A percentile compares a stretch with the other conserved stretches of the same genome.
Evolutionary conservation across 1,140 invertebrate genomes (phyloP).

Genomic region (Drosophila eugracilis): DNA sequence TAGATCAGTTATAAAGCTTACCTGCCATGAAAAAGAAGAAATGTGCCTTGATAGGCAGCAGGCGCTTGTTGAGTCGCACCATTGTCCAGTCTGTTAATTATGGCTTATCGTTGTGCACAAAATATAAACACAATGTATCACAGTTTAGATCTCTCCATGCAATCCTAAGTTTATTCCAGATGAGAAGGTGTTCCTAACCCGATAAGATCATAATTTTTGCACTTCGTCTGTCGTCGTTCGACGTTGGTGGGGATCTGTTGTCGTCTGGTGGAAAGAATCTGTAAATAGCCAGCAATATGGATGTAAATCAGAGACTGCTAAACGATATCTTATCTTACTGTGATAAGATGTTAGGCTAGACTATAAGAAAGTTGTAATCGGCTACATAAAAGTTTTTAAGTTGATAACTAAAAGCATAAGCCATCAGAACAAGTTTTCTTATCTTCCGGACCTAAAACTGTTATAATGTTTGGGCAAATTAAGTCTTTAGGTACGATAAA

Average conservation of each 20-base stretch:
- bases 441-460: conserved; percentile 4
- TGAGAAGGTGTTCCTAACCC: conserved; percentile 7
- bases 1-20: conserved; percentile 84
- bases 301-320: conserved; percentile 37
- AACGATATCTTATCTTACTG: conserved; percentile 39
- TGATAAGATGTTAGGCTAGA: conserved; percentile 32
- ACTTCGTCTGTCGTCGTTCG: conserved; percentile 17
- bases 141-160: conserved; percentile 47
- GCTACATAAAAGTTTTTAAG: conserved; percentile 42
- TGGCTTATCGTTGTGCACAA: conserved; percentile 7
- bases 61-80: conserved; percentile 87
- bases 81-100: conserved; percentile 69
- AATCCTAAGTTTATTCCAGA: conserved; percentile 31
- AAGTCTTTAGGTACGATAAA: conserved; percentile 21
- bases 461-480: conserved; percentile 6
- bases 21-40: conserved; percentile 93
- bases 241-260: conserved; percentile 8
- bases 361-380: conserved; percentile 22
- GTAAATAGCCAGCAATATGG: conserved; percentile 26
- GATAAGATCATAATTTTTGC: conserved; percentile 54
- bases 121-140: conserved; percentile 50
- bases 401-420: conserved; percentile 30
- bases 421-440: not conserved
- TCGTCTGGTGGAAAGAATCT: conserved; percentile 21
- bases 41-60: conserved; percentile 92